These are phyloP conservation scores for Porites lutea DNA, from an alignment of 64 coral and sea anemone species.

Conservation along the genomic window DNA sequence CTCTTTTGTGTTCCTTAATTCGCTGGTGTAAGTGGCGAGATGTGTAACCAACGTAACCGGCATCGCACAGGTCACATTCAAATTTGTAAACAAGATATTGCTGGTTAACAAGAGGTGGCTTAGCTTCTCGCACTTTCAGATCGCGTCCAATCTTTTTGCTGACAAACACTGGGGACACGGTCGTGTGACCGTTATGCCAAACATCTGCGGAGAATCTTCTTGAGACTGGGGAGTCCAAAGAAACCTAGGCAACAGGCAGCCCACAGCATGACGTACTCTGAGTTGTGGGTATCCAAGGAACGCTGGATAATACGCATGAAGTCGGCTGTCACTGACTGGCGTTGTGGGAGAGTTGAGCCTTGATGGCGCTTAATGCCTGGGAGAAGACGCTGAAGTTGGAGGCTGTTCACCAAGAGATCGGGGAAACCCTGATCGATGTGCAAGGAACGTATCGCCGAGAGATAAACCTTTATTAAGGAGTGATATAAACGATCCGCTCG, in stretches of 20 bases:
- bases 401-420: constrained; percentile 11
- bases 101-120: too few species aligned
- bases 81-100: too few species aligned
- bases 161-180: too few species aligned
- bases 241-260: constrained; percentile 18
- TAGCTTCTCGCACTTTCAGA: too few species aligned
- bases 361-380: constrained; percentile 13
- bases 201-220: too few species aligned
- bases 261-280: constrained; percentile 41
- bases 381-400: constrained; percentile 15
- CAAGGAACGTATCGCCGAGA: not conserved
- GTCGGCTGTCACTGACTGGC: constrained; percentile 6
- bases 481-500: not conserved
- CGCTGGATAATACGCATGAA: not conserved
- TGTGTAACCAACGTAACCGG: too few species aligned
- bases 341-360: not conserved
- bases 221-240: not conserved
- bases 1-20: too few species aligned
- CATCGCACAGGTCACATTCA: too few species aligned
- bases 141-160: too few species aligned
- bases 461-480: constrained; percentile 18
- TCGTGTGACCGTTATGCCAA: too few species aligned
- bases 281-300: not conserved
- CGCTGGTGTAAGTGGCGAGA: too few species aligned
- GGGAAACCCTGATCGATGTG: constrained; percentile 21